These are phyloP conservation scores for Chascanopsetta lugubris DNA, from an alignment of 2,113 vertebrate genomes.

Conservation along the genomic window DNA sequence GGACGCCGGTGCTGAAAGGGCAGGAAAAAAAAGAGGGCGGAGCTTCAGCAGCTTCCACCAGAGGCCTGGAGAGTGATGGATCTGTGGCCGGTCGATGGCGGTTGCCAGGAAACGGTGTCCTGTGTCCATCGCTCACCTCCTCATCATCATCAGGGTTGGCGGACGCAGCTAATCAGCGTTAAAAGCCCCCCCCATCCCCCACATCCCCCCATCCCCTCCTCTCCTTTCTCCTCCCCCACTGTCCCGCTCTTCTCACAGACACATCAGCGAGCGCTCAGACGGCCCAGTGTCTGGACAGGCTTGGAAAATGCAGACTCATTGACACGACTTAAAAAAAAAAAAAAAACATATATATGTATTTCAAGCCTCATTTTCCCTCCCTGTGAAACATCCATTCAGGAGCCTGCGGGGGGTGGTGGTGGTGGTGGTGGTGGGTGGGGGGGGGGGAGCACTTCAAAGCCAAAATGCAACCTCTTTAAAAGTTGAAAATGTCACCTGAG, in stretches of 20 bases:
- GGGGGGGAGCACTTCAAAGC: slow-evolving; percentile 23
- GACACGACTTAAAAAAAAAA: no score
- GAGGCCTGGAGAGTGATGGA: slow-evolving; percentile 69
- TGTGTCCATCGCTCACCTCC: slow-evolving; percentile 56
- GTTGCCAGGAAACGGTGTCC: slow-evolving; percentile 73
- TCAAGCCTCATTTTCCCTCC: slow-evolving; percentile 13
- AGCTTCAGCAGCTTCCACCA: slow-evolving; percentile 32
- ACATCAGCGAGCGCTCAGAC: slow-evolving; percentile 40
- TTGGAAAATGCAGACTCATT: slow-evolving; percentile 55
- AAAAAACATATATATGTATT: slow-evolving; percentile 8
- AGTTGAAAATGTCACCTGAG: slow-evolving; percentile 27
- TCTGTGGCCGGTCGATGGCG: slow-evolving; percentile 58
- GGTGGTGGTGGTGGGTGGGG: no score
- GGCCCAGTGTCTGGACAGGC: slow-evolving; percentile 58
- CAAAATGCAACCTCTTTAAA: slow-evolving; percentile 23
- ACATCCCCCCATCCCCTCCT: no score
- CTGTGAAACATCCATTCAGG: slow-evolving; percentile 17
- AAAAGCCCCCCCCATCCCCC: slow-evolving; percentile 79
- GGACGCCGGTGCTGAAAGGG: slow-evolving; percentile 40
- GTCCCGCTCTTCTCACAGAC: slow-evolving; percentile 32
- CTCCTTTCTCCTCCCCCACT: slow-evolving; percentile 3
- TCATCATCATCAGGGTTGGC: slow-evolving; percentile 39
- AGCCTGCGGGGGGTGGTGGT: slow-evolving; percentile 21
- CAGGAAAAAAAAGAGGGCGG: background rate
- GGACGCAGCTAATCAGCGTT: slow-evolving; percentile 79